Evolutionary conservation across 2,113 vertebrate species (phyloP), one percentile per base, ranked within the genome.

Genomic region (Bucco capensis): DNA sequence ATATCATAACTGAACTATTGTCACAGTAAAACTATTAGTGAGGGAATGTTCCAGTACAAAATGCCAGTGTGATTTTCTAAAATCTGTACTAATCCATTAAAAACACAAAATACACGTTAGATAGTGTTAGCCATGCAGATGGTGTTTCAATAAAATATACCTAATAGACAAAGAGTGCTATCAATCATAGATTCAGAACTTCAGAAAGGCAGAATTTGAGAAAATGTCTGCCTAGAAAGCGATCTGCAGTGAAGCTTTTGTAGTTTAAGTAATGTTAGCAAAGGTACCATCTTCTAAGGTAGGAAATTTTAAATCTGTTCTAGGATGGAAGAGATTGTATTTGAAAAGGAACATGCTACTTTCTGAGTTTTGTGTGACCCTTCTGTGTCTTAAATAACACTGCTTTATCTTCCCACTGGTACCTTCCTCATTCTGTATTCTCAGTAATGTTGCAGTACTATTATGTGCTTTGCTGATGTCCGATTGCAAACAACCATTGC

Each of bases 401-500:
- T 50, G 23, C 46, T 76, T 0, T 65, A 33, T 74, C 74, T 92
- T 66, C 64, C 64, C 21, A 28, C 31, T 42, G 51, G 28, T 67
- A 35, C 82, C 21, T 60, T 81, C 42, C 81, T 95, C 53, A 89
- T 93, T 75, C 78, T 74, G 47, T 62, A 90, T 90, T 96, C 91
- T 88, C 50, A 46, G 82, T 65, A 58, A 88, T 66, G 56, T 80
- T 84, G 86, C 82, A 71, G 57, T 27, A 70, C 92, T 94, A 88
- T 91, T 95, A 90, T 90, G 84, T 92, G 72, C 88, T 92, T 96
- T 91, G 84, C 80, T 95, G 92, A 88, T 95, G 90, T 91, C 91
- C 81, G 77, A 96, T 91, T 96, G 90, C 82, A 95, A 96, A 92
- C 84, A 94, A 92, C 86, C 75, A 74, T 92, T 94, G 86, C 94